Conservation (phyloP, 2,888 invertebrate genomes). For the Julus scandinavius region DNA sequence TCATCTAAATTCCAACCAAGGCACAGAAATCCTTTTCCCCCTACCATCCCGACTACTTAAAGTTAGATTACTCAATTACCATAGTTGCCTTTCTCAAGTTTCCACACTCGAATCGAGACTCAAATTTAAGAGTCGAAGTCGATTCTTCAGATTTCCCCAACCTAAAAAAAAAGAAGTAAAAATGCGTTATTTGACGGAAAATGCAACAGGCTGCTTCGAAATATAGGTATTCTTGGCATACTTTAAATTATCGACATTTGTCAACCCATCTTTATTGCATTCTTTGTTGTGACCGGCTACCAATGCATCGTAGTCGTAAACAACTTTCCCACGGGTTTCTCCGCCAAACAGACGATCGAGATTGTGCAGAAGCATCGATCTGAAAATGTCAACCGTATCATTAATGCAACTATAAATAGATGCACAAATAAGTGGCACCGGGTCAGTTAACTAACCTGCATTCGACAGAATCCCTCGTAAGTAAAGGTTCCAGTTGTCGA, state of each 20-base stretch:
- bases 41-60: no score
- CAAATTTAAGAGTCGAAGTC: slow-evolving; percentile 74
- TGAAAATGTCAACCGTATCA: slow-evolving; percentile 61
- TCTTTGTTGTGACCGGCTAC: slow-evolving; percentile 58
- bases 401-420: no score
- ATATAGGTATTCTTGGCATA: no score
- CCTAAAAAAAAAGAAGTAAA: slow-evolving; percentile 59
- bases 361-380: slow-evolving; percentile 73
- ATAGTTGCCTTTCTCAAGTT: slow-evolving; percentile 84
- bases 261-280: slow-evolving; percentile 37
- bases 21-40: not conserved
- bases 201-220: not conserved
- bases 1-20: not conserved
- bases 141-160: slow-evolving; percentile 67
- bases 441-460: slow-evolving; percentile 66
- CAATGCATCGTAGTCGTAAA: slow-evolving; percentile 77
- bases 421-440: no score
- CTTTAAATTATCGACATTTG: slow-evolving; percentile 47
- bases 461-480: slow-evolving; percentile 70
- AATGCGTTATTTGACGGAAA: not conserved
- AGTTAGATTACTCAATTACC: slow-evolving; percentile 69
- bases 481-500: slow-evolving; percentile 71
- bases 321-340: slow-evolving; percentile 72
- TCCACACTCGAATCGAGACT: slow-evolving; percentile 87
- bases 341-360: slow-evolving; percentile 76